A percentile compares a stretch with the other conserved stretches of the same genome.
Evolutionary conservation across 2,888 invertebrate species (phyloP).

Genomic region (Epicampocera succincta): DNA sequence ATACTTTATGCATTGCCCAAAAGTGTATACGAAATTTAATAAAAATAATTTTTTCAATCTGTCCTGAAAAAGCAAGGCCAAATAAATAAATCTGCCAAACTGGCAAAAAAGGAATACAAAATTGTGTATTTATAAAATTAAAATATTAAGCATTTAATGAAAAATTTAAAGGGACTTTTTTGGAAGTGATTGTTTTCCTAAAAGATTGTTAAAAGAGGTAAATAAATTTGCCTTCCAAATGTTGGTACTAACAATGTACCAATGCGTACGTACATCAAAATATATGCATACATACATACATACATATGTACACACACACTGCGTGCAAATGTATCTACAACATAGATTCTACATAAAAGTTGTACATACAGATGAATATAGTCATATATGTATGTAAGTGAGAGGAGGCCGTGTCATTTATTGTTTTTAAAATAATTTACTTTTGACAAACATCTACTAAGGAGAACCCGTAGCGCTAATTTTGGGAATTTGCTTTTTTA

Average conservation of each 20-base stretch:
- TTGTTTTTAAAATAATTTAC: too few relatives aligned
- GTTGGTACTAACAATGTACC: neutral
- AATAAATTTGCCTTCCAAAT: neutral
- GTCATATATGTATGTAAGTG: too few relatives aligned
- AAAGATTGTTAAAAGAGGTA: constrained; percentile 1
- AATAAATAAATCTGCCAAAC: constrained; percentile 61
- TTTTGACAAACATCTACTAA: too few relatives aligned
- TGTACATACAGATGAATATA: too few relatives aligned
- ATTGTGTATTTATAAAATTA: constrained; percentile 26
- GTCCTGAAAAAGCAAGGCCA: constrained; percentile 24
- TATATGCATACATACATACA: neutral
- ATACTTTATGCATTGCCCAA: neutral
- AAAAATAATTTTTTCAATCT: constrained; percentile 8
- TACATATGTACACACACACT: neutral
- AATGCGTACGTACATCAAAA: neutral
- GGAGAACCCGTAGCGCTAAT: too few relatives aligned
- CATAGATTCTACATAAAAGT: too few relatives aligned
- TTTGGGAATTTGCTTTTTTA: neutral
- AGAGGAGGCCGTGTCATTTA: neutral
- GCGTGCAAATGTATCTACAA: neutral
- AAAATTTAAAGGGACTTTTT: neutral
- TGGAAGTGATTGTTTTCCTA: constrained; percentile 7
- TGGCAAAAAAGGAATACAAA: constrained; percentile 48
- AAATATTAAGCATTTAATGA: constrained; percentile 3
- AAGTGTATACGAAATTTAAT: constrained; percentile 8